A percentile compares a stretch with the other conserved stretches of the same genome.
phyloP scores from a whole-genome alignment of 2,888 invertebrate genomes.

The Cosmia pyralina region DNA sequence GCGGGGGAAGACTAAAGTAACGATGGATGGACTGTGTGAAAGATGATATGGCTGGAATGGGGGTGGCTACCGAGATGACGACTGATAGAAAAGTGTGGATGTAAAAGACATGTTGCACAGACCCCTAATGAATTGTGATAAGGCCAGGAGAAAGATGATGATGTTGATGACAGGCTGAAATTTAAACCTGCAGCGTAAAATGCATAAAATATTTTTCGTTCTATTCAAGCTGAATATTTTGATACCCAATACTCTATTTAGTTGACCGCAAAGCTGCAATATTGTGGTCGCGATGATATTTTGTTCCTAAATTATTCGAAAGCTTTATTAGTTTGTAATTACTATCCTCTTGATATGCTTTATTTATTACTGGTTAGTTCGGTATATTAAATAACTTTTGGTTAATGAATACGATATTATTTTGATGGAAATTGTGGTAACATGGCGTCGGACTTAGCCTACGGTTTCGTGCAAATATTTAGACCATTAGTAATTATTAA shows the following conservation, averaged over 20 bases:
- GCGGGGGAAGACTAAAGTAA: no score
- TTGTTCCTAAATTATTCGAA: slow-evolving; percentile 48
- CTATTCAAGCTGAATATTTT: slow-evolving; percentile 17
- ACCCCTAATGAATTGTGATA: no score
- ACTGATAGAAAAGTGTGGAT: no score
- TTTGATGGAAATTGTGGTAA: slow-evolving; percentile 38
- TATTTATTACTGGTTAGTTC: slow-evolving; percentile 15
- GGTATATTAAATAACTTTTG: slow-evolving; percentile 25
- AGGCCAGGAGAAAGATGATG: no score
- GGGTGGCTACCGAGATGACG: no score
- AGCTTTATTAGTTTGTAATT: slow-evolving; percentile 34
- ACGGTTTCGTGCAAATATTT: slow-evolving; percentile 1
- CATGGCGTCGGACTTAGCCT: background rate
- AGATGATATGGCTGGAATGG: no score
- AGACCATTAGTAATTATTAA: slow-evolving; percentile 3
- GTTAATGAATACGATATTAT: slow-evolving; percentile 27
- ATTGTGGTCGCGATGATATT: slow-evolving; percentile 35
- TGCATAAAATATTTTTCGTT: slow-evolving; percentile 10
- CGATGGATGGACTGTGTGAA: no score
- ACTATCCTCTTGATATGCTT: slow-evolving; percentile 21
- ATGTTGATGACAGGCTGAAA: background rate
- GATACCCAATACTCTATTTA: slow-evolving; percentile 25
- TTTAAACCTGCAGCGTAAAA: background rate
- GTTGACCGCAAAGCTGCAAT: slow-evolving; percentile 26
- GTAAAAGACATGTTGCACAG: no score